Percentiles rank a stretch among this genome's conserved stretches.
phyloP scores from a whole-genome alignment of 2,113 vertebrate species.

The Tragelaphus buxtoni region DNA sequence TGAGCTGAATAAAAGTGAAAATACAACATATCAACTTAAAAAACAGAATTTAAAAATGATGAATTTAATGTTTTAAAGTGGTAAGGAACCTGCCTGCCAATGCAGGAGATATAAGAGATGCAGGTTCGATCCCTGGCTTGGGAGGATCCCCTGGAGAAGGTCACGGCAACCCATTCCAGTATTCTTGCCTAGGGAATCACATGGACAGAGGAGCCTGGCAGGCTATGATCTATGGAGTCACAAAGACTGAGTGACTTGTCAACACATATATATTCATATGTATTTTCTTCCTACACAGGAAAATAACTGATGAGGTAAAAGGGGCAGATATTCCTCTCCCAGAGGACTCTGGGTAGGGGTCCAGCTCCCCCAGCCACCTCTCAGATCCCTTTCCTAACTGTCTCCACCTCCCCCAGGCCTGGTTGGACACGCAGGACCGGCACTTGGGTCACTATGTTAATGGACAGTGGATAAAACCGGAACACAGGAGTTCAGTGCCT shows the following conservation, averaged over 20 bases:
- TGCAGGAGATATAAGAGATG: not conserved
- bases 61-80: not conserved
- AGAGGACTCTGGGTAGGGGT: not conserved
- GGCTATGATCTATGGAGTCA: not conserved
- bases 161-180: not conserved
- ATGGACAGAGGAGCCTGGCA: not conserved
- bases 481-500: constrained; percentile 42
- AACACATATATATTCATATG: not conserved
- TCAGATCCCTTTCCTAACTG: not conserved
- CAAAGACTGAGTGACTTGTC: not conserved
- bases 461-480: constrained; percentile 75
- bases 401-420: constrained; percentile 65
- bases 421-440: constrained; percentile 75
- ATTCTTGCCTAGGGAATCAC: not conserved
- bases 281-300: not conserved
- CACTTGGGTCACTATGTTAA: constrained; percentile 75
- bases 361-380: not conserved
- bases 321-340: not conserved
- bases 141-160: not conserved
- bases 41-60: not conserved
- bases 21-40: not conserved
- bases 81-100: not conserved
- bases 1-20: not conserved
- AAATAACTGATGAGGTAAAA: not conserved
- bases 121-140: not conserved